These are phyloP conservation scores for Nephrotoma appendiculata DNA, from an alignment of 2,888 invertebrate genomes.

Conservation along the genomic window DNA sequence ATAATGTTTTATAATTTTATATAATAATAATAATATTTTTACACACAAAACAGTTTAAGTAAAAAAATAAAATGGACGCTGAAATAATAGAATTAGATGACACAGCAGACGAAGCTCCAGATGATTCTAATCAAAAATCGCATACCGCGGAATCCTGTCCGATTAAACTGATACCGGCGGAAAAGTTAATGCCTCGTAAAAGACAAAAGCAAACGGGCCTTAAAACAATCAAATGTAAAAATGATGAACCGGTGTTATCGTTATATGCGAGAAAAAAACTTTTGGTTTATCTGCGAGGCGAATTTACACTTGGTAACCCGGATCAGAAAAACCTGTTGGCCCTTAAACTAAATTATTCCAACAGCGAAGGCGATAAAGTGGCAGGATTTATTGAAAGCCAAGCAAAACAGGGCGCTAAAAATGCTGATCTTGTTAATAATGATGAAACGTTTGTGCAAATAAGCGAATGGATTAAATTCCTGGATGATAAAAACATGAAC, in stretches of 20 bases:
- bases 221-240: background rate
- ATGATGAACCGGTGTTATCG: background rate
- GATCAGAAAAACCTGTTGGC: background rate
- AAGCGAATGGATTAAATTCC: background rate
- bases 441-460: background rate
- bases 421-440: background rate
- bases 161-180: background rate
- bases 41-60: no score
- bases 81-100: background rate
- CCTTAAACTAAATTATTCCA: background rate
- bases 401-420: background rate
- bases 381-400: background rate
- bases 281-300: background rate
- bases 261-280: background rate
- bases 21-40: no score
- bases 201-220: background rate
- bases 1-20: no score
- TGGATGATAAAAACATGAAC: background rate
- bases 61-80: background rate
- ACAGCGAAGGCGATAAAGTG: background rate
- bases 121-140: background rate
- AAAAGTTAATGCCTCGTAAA: background rate
- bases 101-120: background rate
- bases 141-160: background rate
- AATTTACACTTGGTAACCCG: background rate